Conservation (phyloP, 2,797 vertebrate species). For the Sebastes iracundus region DNA sequence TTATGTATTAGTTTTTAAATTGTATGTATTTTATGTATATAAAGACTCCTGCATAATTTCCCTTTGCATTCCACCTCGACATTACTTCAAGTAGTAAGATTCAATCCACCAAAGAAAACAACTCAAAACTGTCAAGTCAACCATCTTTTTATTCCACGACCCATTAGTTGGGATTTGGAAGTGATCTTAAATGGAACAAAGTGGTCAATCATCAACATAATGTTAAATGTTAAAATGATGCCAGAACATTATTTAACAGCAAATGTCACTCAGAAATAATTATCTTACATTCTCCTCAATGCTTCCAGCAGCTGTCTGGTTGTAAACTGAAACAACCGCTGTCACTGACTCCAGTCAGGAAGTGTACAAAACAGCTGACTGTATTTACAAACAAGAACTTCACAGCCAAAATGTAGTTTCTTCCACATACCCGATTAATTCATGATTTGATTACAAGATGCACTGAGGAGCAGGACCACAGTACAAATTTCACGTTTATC, state of each 20-base stretch:
- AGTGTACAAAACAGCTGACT: neutral
- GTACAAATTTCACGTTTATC: neutral
- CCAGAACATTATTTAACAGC: neutral
- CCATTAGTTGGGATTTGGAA: neutral
- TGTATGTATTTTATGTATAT: too few species aligned
- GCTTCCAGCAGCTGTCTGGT: neutral
- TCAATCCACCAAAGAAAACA: neutral
- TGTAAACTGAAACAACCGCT: neutral
- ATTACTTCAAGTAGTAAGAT: neutral
- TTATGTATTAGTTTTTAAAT: too few species aligned
- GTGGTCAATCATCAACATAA: neutral
- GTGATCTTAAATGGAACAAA: neutral
- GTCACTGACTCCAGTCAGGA: neutral
- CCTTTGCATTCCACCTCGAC: neutral
- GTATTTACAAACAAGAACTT: neutral
- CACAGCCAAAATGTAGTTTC: neutral
- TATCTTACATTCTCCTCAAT: neutral
- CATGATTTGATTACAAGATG: neutral
- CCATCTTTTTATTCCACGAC: constrained; percentile 38
- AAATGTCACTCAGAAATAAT: neutral
- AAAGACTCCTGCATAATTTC: too few species aligned
- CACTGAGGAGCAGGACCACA: neutral
- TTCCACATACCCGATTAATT: neutral
- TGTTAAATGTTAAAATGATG: neutral
- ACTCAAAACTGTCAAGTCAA: neutral